A percentile compares a stretch with the other conserved stretches of the same genome.
phyloP scores from a whole-genome alignment of 2,797 vertebrate genomes.

The Aeoliscus strigatus region DNA sequence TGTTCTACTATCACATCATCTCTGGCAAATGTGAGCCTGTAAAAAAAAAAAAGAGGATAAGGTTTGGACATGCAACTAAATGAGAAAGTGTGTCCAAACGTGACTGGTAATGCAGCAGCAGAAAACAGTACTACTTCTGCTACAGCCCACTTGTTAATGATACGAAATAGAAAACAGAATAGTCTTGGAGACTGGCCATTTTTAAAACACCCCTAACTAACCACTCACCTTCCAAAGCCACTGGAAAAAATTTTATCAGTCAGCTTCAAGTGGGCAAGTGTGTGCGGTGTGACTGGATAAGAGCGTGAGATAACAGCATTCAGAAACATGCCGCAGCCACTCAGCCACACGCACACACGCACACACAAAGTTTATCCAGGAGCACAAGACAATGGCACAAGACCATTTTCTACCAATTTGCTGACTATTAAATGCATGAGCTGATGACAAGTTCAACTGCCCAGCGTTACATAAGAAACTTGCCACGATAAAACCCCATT shows the following conservation, averaged over 20 bases:
- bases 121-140: neutral
- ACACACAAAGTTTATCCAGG: neutral
- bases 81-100: too few species aligned
- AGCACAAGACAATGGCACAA: constrained; percentile 26
- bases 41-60: too few species aligned
- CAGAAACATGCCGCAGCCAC: constrained; percentile 16
- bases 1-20: constrained; percentile 24
- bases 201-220: neutral
- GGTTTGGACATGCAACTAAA: too few species aligned
- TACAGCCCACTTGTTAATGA: neutral
- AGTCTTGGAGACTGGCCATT: constrained; percentile 20
- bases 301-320: constrained; percentile 37
- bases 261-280: constrained; percentile 24
- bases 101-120: too few species aligned
- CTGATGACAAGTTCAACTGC: constrained; percentile 12
- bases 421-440: constrained; percentile 1
- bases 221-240: constrained; percentile 2
- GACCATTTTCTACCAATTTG: constrained; percentile 12
- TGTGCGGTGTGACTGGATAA: constrained; percentile 20
- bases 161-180: constrained; percentile 11
- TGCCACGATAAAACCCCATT: constrained; percentile 15
- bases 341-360: constrained; percentile 1
- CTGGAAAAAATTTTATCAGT: constrained; percentile 24
- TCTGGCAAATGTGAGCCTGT: constrained; percentile 6
- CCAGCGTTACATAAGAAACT: constrained; percentile 15